A percentile compares a stretch with the other conserved stretches of the same genome.
Conservation (phyloP, 2,888 invertebrate species). For the Halictus ligatus region DNA sequence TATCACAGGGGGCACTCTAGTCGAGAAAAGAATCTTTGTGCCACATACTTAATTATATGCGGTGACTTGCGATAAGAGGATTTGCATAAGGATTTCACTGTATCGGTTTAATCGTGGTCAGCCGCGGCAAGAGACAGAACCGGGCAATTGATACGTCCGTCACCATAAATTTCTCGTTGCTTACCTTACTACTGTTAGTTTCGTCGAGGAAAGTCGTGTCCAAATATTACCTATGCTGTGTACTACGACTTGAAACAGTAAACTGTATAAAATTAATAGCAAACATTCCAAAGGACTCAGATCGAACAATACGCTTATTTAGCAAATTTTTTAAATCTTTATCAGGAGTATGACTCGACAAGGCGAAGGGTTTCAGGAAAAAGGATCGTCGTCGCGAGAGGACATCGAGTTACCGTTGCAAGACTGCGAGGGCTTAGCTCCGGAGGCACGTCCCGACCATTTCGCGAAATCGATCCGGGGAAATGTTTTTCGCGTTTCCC, state of each 20-base stretch:
- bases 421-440: conserved; percentile 5
- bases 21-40: not conserved
- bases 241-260: too few species aligned
- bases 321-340: not conserved
- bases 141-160: too few species aligned
- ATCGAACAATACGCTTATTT: not conserved
- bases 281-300: not conserved
- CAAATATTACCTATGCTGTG: too few species aligned
- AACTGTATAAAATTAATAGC: too few species aligned
- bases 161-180: too few species aligned
- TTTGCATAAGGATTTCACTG: too few species aligned
- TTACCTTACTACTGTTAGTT: too few species aligned
- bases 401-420: not conserved
- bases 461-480: conserved; percentile 37
- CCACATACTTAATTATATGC: not conserved
- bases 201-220: too few species aligned
- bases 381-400: not conserved
- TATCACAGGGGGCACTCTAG: not conserved
- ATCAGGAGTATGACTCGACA: not conserved
- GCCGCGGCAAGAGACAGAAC: too few species aligned
- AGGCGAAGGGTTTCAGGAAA: not conserved
- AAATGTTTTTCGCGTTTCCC: not conserved
- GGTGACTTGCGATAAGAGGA: too few species aligned
- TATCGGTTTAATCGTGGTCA: not conserved
- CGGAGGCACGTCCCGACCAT: conserved; percentile 59